Percentiles rank a stretch among this genome's conserved stretches.
phyloP scores from a whole-genome alignment of 2,888 invertebrate genomes.

The Crocallis elinguaria region DNA sequence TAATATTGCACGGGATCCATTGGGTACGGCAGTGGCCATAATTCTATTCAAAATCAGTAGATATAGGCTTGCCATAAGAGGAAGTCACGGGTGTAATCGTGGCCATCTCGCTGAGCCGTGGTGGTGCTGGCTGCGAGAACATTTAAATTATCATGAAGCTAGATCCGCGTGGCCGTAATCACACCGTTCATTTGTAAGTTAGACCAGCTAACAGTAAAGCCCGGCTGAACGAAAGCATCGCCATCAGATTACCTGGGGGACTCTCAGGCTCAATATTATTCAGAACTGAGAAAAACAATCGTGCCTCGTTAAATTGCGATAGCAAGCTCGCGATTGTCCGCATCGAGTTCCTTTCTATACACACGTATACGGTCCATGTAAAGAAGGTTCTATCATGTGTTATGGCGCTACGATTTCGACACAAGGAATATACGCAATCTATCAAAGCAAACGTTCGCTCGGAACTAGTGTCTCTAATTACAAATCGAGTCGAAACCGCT shows the following conservation, averaged over 20 bases:
- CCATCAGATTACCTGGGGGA: slow-evolving; percentile 74
- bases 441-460: slow-evolving; percentile 55
- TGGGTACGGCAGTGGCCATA: slow-evolving; percentile 53
- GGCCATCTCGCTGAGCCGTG: slow-evolving; percentile 63
- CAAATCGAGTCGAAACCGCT: slow-evolving; percentile 53
- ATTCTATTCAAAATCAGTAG: slow-evolving; percentile 74
- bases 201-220: slow-evolving; percentile 75
- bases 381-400: slow-evolving; percentile 35
- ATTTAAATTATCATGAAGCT: slow-evolving; percentile 81
- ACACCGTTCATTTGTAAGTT: slow-evolving; percentile 82
- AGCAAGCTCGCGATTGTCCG: slow-evolving; percentile 71
- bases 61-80: slow-evolving; percentile 73
- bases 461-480: slow-evolving; percentile 61
- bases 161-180: slow-evolving; percentile 81
- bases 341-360: slow-evolving; percentile 63
- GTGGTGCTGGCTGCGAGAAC: slow-evolving; percentile 73
- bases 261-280: slow-evolving; percentile 82
- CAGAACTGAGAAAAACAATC: slow-evolving; percentile 84
- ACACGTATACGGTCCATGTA: slow-evolving; percentile 49
- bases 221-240: slow-evolving; percentile 74
- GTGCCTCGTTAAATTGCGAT: slow-evolving; percentile 82
- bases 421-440: slow-evolving; percentile 40
- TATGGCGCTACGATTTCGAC: slow-evolving; percentile 35
- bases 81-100: slow-evolving; percentile 76
- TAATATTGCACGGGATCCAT: slow-evolving; percentile 34